phyloP scores from a whole-genome alignment of 92 coral and sea anemone species.

The Porites cylindrica region DNA sequence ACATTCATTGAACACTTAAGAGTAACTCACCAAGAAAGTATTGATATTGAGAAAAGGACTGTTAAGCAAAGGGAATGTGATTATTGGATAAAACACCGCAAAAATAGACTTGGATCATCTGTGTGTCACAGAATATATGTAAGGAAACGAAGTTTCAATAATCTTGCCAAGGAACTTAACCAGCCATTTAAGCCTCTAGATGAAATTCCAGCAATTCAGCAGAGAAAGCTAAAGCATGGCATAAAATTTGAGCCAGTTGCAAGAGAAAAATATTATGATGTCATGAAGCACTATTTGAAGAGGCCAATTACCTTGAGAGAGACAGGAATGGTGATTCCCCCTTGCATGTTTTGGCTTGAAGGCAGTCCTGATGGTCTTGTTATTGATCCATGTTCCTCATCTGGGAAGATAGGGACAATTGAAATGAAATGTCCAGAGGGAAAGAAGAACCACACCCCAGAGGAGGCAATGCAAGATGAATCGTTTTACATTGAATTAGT shows the following conservation, averaged over 20 bases:
- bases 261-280: constrained; percentile 63
- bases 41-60: constrained; percentile 51
- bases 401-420: constrained; percentile 23
- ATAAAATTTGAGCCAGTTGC: constrained; percentile 63
- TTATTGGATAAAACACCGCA: constrained; percentile 64
- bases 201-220: too few relatives aligned
- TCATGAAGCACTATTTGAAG: constrained; percentile 53
- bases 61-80: constrained; percentile 56
- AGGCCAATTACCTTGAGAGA: constrained; percentile 53
- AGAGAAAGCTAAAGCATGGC: constrained; percentile 62
- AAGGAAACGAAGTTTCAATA: too few relatives aligned
- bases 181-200: too few relatives aligned
- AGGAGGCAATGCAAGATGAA: constrained; percentile 51
- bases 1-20: constrained; percentile 35
- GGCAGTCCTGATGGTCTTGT: constrained; percentile 70
- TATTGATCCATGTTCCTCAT: constrained; percentile 42
- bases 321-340: constrained; percentile 59
- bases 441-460: constrained; percentile 53
- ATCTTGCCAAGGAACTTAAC: too few relatives aligned
- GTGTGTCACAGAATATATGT: constrained; percentile 6
- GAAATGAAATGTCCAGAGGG: constrained; percentile 50
- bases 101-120: constrained; percentile 56
- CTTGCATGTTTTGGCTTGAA: constrained; percentile 66
- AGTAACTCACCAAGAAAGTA: constrained; percentile 53
- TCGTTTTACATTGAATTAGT: constrained; percentile 39